Percentiles rank a stretch among this genome's conserved stretches.
phyloP scores from a whole-genome alignment of 2,113 vertebrate genomes.

The Poecilia latipinna region DNA sequence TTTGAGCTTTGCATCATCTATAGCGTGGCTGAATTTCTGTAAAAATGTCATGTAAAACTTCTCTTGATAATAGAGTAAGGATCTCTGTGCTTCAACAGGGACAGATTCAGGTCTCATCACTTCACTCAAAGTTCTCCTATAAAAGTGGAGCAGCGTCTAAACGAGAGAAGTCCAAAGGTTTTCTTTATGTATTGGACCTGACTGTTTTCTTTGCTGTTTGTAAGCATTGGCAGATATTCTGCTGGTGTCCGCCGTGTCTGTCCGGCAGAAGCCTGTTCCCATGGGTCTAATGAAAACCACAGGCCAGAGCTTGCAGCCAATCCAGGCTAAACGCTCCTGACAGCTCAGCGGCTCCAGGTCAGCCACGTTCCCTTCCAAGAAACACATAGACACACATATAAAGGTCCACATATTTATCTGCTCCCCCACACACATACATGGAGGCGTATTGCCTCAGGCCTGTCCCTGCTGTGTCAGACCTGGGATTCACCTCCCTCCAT shows the following conservation, averaged over 20 bases:
- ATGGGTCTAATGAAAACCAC: slow-evolving; percentile 28
- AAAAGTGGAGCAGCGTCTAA: neutral
- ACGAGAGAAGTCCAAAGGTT: neutral
- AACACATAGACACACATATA: neutral
- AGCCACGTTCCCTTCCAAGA: slow-evolving; percentile 16
- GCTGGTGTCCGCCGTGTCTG: slow-evolving; percentile 13
- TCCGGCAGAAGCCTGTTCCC: slow-evolving; percentile 12
- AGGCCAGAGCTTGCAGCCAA: slow-evolving; percentile 21
- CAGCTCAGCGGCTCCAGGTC: slow-evolving; percentile 29
- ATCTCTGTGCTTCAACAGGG: neutral
- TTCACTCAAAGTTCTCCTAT: too few relatives aligned
- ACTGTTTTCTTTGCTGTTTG: neutral
- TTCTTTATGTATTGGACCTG: neutral
- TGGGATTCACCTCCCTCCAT: slow-evolving; percentile 3
- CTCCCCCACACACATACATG: neutral
- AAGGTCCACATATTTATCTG: neutral
- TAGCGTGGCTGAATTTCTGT: too few relatives aligned
- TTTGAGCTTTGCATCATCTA: too few relatives aligned
- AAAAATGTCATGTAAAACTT: too few relatives aligned
- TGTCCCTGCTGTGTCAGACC: slow-evolving; percentile 24
- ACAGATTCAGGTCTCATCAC: too few relatives aligned
- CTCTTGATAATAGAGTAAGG: too few relatives aligned
- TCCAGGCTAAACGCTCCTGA: slow-evolving; percentile 48
- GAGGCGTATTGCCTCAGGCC: slow-evolving; percentile 13
- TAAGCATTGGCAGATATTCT: neutral